These are phyloP conservation scores for Cerceris rybyensis DNA, from an alignment of 2,888 invertebrate species.

Conservation along the genomic window DNA sequence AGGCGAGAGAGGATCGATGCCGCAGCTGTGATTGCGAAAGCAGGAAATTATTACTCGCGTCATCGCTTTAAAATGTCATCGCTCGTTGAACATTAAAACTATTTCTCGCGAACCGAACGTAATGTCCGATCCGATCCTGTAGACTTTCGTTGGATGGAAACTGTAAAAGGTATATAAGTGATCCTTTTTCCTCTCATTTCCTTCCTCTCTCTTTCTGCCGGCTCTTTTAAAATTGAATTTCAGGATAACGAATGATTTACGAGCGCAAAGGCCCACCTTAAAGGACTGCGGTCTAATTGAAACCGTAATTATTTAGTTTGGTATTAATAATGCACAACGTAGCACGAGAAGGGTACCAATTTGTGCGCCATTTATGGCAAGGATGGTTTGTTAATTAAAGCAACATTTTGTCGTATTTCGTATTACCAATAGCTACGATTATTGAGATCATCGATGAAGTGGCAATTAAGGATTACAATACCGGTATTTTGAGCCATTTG, in stretches of 20 bases:
- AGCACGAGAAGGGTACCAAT: conserved; percentile 3
- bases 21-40: conserved; percentile 38
- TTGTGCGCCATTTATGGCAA: conserved; percentile 5
- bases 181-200: neutral
- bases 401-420: neutral
- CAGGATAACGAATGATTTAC: conserved; percentile 50
- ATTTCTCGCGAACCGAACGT: conserved; percentile 16
- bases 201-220: neutral
- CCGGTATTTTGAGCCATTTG: no score
- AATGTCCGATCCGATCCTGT: conserved; percentile 7
- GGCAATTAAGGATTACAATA: no score
- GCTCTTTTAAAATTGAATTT: conserved; percentile 29
- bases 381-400: neutral
- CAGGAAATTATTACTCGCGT: conserved; percentile 50
- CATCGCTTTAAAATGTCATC: conserved; percentile 47
- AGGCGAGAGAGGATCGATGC: conserved; percentile 30
- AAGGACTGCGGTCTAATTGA: neutral
- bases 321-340: conserved; percentile 12
- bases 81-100: conserved; percentile 23
- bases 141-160: neutral
- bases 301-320: conserved; percentile 32
- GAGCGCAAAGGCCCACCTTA: conserved; percentile 8
- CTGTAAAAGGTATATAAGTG: neutral
- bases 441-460: neutral
- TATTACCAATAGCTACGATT: neutral